Evolutionary conservation across 2,113 vertebrate species (phyloP), one percentile per base, ranked within the genome.

Genomic region (Catharus bicknelli): DNA sequence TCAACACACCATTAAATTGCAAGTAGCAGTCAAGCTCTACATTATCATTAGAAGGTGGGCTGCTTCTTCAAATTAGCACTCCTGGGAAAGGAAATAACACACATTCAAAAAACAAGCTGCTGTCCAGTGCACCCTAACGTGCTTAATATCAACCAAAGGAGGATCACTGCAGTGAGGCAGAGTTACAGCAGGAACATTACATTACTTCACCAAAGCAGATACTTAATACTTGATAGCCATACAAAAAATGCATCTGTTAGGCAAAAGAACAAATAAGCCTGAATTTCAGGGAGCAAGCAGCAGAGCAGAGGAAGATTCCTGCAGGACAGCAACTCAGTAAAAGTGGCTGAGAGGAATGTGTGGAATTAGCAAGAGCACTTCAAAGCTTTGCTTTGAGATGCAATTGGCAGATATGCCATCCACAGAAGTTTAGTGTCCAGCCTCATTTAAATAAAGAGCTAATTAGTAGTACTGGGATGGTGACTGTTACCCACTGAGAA

Each of bases 41-140:
- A 25, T 67, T 61, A 81, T 27, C 55, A 83, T 29, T 83, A 89
- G 86, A 67, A 85, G 72, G 55, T 77, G 53, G 36, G 63, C 63
- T 95, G 68, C 72, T 91, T 23, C 91, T 88, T 77, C 94, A 88
- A 86, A 90, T 91, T 76, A 78, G 36, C 47, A 51, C 72, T 55
- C 78, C 42, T 76, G 68, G 93, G 84, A 74, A 83, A 80, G 43
- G 82, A 96, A 95, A 74, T 27, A 73, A 66, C 0, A 0, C 25
- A 21, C 17, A 67, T 55, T 59, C 62, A 53, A 30, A 69, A 75
- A 70, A 40, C 38, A 85, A 87, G 20, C 58, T 80, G 38, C 59
- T 63, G 62, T 55, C 50, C 79, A 55, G 50, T 12, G 22, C 61
- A 76, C 70, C n/a, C 78, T 47, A 27, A 59, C 3, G 0, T 63